These are phyloP conservation scores for Bombyx mori DNA, from an alignment of 1,140 invertebrate species.

Conservation along the genomic window ASM3026992v2 NC_085115.1:9668001-9668500, in stretches of 20 bases:
- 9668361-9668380: conserved; percentile 54
- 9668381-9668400: conserved; percentile 68
- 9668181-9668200: conserved; percentile 16
- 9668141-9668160: conserved; percentile 12
- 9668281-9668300: conserved; percentile 59
- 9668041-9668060: conserved; percentile 41
- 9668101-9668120: conserved; percentile 59
- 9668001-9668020: background rate
- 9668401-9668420: conserved; percentile 61
- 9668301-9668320: conserved; percentile 55
- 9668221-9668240: conserved; percentile 28
- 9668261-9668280: conserved; percentile 56
- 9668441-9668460: conserved; percentile 38
- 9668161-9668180: conserved; percentile 26
- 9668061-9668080: conserved; percentile 50
- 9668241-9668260: conserved; percentile 46
- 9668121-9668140: conserved; percentile 35
- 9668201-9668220: conserved; percentile 21
- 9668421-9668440: conserved; percentile 56
- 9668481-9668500: conserved; percentile 46
- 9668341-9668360: conserved; percentile 65
- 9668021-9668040: background rate
- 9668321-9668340: conserved; percentile 64
- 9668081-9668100: conserved; percentile 71
- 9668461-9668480: conserved; percentile 53